These are phyloP conservation scores for Psittacula derbiana DNA, from an alignment of 2,797 vertebrate species.

Conservation along the genomic window DNA sequence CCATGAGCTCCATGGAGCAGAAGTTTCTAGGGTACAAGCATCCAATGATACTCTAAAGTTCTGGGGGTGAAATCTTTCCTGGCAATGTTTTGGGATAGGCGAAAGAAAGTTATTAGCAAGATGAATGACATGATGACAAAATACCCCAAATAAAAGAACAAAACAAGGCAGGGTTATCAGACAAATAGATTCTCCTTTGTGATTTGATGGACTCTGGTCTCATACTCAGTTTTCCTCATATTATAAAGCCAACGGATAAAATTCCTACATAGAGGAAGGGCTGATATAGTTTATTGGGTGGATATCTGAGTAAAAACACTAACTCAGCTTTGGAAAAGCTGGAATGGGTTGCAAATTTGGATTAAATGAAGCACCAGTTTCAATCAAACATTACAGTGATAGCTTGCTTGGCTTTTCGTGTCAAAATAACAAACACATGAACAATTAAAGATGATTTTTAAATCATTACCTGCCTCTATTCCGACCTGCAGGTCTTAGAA, in stretches of 20 bases:
- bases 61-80: not conserved
- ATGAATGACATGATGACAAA: not conserved
- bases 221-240: not conserved
- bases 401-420: not conserved
- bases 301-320: not conserved
- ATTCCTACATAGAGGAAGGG: not conserved
- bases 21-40: not conserved
- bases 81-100: not conserved
- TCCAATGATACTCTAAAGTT: not conserved
- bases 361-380: not conserved
- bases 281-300: not conserved
- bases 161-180: not conserved
- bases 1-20: not conserved
- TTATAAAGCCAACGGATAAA: not conserved
- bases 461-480: not conserved
- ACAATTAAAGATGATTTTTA: not conserved
- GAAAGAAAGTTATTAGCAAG: not conserved
- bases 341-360: not conserved
- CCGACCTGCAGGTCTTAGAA: not conserved
- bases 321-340: not conserved
- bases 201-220: not conserved
- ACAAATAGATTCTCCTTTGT: not conserved
- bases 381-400: accelerated
- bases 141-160: not conserved
- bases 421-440: not conserved